Base-by-base conservation (phyloP, 2,113 vertebrate genomes). In the Sebastes schlegelii region DNA sequence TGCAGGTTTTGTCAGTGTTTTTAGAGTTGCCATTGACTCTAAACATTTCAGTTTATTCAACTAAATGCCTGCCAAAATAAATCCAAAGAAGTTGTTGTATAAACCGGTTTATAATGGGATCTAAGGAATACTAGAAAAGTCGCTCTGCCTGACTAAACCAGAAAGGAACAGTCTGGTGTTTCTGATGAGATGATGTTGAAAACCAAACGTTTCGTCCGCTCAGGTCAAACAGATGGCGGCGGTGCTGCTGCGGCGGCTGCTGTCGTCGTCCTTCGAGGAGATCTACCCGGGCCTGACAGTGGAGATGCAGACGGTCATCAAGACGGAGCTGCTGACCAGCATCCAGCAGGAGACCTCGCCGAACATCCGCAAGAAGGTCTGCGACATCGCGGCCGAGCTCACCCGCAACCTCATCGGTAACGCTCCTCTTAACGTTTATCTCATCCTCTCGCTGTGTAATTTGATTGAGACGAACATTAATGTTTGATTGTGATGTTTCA, bases 201-300 rank as follows among this genome's bases (percentile, higher is more conserved):
- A 63, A 45, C 34, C 9, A 8, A 4, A 4, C 54, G 12, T 21
- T 63, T 63, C 4, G 17, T 76, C 73, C 52, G 5, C 69, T 61
- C 87, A 99, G 98, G 97, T 97, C 85, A 96, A 96, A 93, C 98
- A 99, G 93, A 99, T 99, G 98, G 98, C 98, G 1, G 98, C 98
- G 0, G 98, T 99, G 72, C 95, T 99, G 69, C 92, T 99, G 34
- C 96, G 98, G 64, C 96, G 98, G 60, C 96, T 99, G 82, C 89
- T 99, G 91, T 99, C 98, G 8, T 97, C 98, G 10, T 96, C 98
- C 3, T 99, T 99, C 77, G 98, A 99, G 90, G 98, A 99, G 91
- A 95, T 99, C 70, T 99, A 99, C 88, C 98, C 98, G 11, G 83
- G 95, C 64, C 95, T 99, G 85, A 95, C 97, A 2, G 77, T 96